phyloP scores from a whole-genome alignment of 2,888 invertebrate genomes.

The Epinotia nisella region DNA sequence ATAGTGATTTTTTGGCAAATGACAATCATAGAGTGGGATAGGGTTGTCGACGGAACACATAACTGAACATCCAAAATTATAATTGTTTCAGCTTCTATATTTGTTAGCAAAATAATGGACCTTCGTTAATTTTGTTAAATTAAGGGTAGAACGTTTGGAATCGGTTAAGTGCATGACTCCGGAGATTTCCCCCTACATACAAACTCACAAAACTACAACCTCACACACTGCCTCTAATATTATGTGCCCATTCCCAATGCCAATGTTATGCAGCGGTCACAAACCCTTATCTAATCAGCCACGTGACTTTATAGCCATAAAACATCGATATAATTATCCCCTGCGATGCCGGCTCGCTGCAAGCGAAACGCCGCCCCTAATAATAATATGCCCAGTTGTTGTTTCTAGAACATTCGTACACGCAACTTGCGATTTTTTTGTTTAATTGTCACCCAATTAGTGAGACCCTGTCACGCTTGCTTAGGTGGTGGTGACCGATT shows the following conservation, averaged over 20 bases:
- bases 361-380: constrained; percentile 28
- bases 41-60: too few relatives aligned
- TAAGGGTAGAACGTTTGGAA: too few relatives aligned
- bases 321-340: constrained; percentile 42
- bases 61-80: too few relatives aligned
- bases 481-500: too few relatives aligned
- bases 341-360: constrained; percentile 19
- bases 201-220: too few relatives aligned
- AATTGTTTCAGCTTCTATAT: too few relatives aligned
- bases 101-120: too few relatives aligned
- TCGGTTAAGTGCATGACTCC: too few relatives aligned
- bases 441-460: constrained; percentile 2
- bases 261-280: constrained; percentile 30
- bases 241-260: not conserved
- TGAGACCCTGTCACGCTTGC: not conserved
- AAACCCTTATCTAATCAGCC: constrained; percentile 42
- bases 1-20: too few relatives aligned
- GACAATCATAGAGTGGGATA: too few relatives aligned
- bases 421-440: constrained; percentile 30
- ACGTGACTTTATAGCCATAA: constrained; percentile 40
- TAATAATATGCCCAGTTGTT: constrained; percentile 36
- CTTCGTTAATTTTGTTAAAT: too few relatives aligned
- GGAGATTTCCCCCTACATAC: too few relatives aligned
- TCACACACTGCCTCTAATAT: not conserved
- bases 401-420: constrained; percentile 27